phyloP scores from a whole-genome alignment of 2,113 vertebrate genomes.

The Boleophthalmus pectinirostris region DNA sequence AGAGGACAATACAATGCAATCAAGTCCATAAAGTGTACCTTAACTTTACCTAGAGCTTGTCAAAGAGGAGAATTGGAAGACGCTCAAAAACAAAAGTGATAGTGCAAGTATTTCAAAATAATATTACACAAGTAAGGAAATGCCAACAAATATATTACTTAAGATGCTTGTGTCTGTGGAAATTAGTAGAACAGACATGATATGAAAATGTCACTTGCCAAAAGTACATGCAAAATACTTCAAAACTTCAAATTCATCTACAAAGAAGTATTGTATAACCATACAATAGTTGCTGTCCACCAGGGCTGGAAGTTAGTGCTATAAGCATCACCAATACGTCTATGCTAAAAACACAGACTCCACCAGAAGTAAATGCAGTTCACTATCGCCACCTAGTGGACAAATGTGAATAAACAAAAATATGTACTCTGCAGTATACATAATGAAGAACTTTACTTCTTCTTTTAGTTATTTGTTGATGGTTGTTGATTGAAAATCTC shows the following conservation, averaged over 20 bases:
- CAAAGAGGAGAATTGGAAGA: not conserved
- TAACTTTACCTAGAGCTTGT: not conserved
- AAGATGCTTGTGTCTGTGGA: too few relatives aligned
- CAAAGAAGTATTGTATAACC: too few relatives aligned
- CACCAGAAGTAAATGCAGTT: not conserved
- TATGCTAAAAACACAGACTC: not conserved
- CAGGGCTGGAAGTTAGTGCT: not conserved
- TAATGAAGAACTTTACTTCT: too few relatives aligned
- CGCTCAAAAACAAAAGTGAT: not conserved
- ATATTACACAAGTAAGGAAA: not conserved
- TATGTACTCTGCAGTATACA: not conserved
- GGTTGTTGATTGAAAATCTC: too few relatives aligned
- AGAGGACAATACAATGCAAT: too few relatives aligned
- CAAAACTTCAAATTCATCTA: too few relatives aligned
- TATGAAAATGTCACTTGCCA: not conserved
- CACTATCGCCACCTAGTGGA: slow-evolving; percentile 54
- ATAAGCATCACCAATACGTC: not conserved
- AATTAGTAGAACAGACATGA: not conserved
- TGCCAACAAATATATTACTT: too few relatives aligned
- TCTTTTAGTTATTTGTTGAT: too few relatives aligned
- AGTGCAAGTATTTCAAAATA: not conserved
- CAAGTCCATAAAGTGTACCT: too few relatives aligned
- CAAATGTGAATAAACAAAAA: not conserved
- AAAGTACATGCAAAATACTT: not conserved
- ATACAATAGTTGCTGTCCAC: not conserved